Conservation (phyloP, 64 coral and sea anemone genomes). For the Montipora efflorescens region DNA sequence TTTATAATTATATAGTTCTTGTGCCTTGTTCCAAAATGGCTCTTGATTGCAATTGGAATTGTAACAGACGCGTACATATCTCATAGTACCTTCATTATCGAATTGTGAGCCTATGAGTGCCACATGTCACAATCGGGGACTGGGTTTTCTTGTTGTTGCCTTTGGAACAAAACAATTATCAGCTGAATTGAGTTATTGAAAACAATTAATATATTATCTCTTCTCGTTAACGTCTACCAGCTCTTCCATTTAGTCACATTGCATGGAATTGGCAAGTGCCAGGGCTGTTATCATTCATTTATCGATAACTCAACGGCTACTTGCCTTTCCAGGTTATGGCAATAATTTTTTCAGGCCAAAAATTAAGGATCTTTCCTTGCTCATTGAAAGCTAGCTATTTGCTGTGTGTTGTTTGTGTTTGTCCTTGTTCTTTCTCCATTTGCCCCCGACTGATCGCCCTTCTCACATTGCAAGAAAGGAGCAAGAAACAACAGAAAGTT, state of each 20-base stretch:
- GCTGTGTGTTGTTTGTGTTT: neutral
- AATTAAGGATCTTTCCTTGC: neutral
- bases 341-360: neutral
- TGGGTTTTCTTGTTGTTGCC: slow-evolving; percentile 10
- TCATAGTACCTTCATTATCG: slow-evolving; percentile 10
- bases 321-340: neutral
- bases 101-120: slow-evolving; percentile 20
- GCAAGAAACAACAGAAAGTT: neutral
- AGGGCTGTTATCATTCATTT: neutral
- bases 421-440: neutral
- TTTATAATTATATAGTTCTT: neutral
- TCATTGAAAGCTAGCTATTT: neutral
- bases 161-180: slow-evolving; percentile 14
- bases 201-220: slow-evolving; percentile 23
- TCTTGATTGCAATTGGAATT: neutral
- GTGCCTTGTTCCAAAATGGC: neutral
- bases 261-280: neutral
- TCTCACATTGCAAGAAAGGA: slow-evolving; percentile 11
- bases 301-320: neutral
- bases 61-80: neutral
- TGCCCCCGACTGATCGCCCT: neutral
- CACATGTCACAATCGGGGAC: neutral
- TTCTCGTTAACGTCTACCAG: slow-evolving; percentile 19
- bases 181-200: neutral
- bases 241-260: neutral